Evolutionary conservation across 1,140 invertebrate species (phyloP).

Genomic region (Neocloeon triangulifer): DNA sequence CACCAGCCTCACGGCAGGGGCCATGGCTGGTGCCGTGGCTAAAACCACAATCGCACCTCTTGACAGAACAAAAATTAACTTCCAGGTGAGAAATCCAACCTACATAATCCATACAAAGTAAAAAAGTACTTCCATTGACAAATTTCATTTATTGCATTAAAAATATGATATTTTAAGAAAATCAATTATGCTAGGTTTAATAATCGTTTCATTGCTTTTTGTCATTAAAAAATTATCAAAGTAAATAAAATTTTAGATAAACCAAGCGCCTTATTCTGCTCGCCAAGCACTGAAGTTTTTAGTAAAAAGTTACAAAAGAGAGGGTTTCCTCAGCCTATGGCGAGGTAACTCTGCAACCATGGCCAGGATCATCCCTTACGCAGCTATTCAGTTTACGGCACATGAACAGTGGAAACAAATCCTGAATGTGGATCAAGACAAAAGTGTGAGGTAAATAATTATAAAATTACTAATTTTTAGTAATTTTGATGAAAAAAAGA

Average conservation of each 20-base stretch:
- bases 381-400: conserved; percentile 88
- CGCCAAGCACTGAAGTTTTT: conserved; percentile 57
- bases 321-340: conserved; percentile 73
- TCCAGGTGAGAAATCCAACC: conserved; percentile 66
- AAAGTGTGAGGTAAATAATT: conserved; percentile 22
- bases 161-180: no score
- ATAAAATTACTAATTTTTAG: no score
- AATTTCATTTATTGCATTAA: no score
- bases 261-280: conserved; percentile 54
- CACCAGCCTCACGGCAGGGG: conserved; percentile 56
- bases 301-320: conserved; percentile 35
- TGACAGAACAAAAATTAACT: conserved; percentile 95
- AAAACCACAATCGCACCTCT: conserved; percentile 93
- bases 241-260: conserved; percentile 14
- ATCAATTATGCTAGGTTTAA: not conserved
- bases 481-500: not conserved
- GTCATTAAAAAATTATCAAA: conserved; percentile 1
- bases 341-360: conserved; percentile 95
- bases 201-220: not conserved
- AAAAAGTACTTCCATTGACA: no score
- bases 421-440: conserved; percentile 40
- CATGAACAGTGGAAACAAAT: conserved; percentile 90
- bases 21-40: conserved; percentile 76
- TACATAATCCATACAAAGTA: no score
- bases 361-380: conserved; percentile 89